Percentiles rank a stretch among this genome's conserved stretches.
Evolutionary conservation across 2,113 vertebrate genomes (phyloP).

Genomic region (Edolisoma coerulescens): DNA sequence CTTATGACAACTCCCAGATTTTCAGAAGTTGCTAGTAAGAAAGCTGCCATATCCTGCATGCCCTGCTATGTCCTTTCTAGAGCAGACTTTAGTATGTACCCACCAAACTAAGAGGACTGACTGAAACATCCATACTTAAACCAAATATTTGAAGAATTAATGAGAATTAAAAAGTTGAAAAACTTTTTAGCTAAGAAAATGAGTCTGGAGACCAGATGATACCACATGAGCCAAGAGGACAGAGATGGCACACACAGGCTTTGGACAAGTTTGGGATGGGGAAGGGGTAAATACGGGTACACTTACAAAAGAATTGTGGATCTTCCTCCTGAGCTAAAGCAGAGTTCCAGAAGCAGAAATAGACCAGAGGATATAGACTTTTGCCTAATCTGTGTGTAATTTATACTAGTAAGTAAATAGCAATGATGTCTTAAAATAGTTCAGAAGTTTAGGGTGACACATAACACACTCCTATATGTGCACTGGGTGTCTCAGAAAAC

Average conservation of each 20-base stretch:
- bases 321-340: not conserved
- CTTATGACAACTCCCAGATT: not conserved
- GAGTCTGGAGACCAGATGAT: rapidly evolving
- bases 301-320: not conserved
- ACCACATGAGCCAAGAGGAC: not conserved
- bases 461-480: not conserved
- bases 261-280: not conserved
- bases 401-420: not conserved
- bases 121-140: not conserved
- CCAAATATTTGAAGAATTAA: not conserved
- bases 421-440: not conserved
- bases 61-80: not conserved
- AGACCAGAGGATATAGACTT: not conserved
- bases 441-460: not conserved
- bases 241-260: not conserved
- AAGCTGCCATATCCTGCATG: not conserved
- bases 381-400: not conserved
- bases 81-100: not conserved
- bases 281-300: not conserved
- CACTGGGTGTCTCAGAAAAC: not conserved
- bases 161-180: not conserved
- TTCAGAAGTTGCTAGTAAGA: not conserved
- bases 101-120: not conserved
- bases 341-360: not conserved
- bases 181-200: not conserved